phyloP scores from a whole-genome alignment of 1,140 invertebrate genomes.

The Arctopsyche grandis region DNA sequence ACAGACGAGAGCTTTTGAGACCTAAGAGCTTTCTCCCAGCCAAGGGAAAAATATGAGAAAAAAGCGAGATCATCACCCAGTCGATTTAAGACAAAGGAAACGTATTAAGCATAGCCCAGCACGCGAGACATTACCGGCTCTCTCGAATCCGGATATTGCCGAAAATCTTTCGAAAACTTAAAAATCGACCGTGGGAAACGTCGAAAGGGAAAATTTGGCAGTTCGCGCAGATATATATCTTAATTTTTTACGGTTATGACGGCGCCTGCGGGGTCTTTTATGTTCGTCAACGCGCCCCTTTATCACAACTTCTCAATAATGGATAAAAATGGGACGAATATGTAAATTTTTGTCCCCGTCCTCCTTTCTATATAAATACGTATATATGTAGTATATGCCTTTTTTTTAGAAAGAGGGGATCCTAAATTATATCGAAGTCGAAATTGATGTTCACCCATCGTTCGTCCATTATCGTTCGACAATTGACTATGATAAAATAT shows the following conservation, averaged over 20 bases:
- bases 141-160: neutral
- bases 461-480: neutral
- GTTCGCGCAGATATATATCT: neutral
- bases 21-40: too few relatives aligned
- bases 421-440: slow-evolving; percentile 23
- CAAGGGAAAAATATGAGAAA: neutral
- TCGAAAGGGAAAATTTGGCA: neutral
- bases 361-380: neutral
- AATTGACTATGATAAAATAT: slow-evolving; percentile 29
- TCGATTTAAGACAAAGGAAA: slow-evolving; percentile 9
- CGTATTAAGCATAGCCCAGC: neutral
- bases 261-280: neutral
- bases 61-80: slow-evolving; percentile 5
- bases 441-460: slow-evolving; percentile 27
- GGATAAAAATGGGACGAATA: slow-evolving; percentile 30
- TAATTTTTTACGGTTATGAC: slow-evolving; percentile 4
- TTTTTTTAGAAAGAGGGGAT: neutral
- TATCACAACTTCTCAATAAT: slow-evolving; percentile 27
- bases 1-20: too few relatives aligned
- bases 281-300: slow-evolving; percentile 28
- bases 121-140: neutral
- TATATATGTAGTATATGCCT: neutral
- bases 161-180: neutral
- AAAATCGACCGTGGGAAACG: neutral
- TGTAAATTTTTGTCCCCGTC: slow-evolving; percentile 1